Evolutionary conservation across 1,140 invertebrate species (phyloP).

Genomic region (Eupristina koningsbergeri): DNA sequence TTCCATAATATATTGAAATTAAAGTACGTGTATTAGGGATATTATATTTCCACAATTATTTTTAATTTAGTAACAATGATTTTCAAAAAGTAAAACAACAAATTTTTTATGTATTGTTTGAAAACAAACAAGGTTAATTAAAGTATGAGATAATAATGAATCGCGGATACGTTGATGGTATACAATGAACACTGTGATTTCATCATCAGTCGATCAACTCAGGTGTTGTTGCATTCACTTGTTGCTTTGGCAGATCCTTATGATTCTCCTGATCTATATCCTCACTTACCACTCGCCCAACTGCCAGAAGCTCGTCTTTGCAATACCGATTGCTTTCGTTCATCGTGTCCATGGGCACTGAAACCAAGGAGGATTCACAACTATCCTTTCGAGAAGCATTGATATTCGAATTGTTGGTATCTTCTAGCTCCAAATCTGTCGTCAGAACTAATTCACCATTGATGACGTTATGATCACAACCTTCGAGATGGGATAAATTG

Average conservation of each 20-base stretch:
- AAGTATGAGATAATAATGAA: too few relatives aligned
- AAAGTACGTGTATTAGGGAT: too few relatives aligned
- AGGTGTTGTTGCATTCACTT: not conserved
- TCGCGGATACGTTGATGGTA: too few relatives aligned
- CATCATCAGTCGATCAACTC: not conserved
- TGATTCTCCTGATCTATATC: not conserved
- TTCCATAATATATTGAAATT: too few relatives aligned
- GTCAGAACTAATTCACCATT: not conserved
- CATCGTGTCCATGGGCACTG: not conserved
- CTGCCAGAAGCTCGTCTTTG: slow-evolving; percentile 45
- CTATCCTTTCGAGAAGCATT: not conserved
- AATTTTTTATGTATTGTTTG: not conserved
- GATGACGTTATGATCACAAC: slow-evolving; percentile 49
- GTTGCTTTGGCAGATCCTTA: not conserved
- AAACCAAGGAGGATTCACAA: not conserved
- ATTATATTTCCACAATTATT: not conserved
- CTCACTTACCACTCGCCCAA: slow-evolving; percentile 55
- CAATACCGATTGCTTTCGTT: slow-evolving; percentile 10
- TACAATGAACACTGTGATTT: too few relatives aligned
- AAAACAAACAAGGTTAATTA: not conserved
- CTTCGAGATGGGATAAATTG: slow-evolving; percentile 58
- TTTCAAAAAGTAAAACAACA: slow-evolving; percentile 3
- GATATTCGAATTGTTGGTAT: not conserved
- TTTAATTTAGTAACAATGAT: not conserved
- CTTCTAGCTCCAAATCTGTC: not conserved